Conservation (phyloP, 2,797 vertebrate species). For the Labeo calbasu region DNA sequence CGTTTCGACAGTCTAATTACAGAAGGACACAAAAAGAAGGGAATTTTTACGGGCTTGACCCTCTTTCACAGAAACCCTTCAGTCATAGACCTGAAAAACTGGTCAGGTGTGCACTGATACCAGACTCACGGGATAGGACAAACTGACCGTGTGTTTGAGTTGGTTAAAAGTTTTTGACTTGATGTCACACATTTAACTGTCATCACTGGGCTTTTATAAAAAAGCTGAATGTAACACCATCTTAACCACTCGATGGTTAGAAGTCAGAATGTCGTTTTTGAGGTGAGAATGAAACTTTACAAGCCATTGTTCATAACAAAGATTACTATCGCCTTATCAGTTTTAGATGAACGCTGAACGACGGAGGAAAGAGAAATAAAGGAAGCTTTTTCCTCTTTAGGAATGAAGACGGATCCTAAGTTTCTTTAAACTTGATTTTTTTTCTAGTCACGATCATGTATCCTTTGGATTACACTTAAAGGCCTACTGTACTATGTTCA, state of each 20-base stretch:
- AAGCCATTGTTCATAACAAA: constrained; percentile 34
- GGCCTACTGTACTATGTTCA: constrained; percentile 21
- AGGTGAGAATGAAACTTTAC: constrained; percentile 19
- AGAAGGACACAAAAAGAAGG: not conserved
- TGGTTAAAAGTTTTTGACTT: constrained; percentile 55
- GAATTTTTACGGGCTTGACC: constrained; percentile 5
- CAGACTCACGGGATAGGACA: constrained; percentile 10
- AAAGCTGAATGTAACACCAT: constrained; percentile 43
- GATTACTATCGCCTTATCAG: constrained; percentile 23
- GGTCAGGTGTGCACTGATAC: not conserved
- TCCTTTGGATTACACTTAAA: constrained; percentile 16
- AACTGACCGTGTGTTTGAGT: constrained; percentile 11
- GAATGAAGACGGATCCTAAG: not conserved
- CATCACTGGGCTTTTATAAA: constrained; percentile 40
- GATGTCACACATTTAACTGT: constrained; percentile 52
- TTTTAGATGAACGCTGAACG: constrained; percentile 1
- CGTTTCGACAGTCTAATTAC: not conserved
- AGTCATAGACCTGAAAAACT: not conserved
- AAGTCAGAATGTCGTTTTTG: constrained; percentile 29
- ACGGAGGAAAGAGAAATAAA: constrained; percentile 1
- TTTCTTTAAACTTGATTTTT: constrained; percentile 2
- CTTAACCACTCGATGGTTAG: constrained; percentile 18
- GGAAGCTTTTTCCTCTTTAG: not conserved
- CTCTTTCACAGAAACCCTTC: constrained; percentile 1
- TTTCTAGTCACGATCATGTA: not conserved